A percentile compares a stretch with the other conserved stretches of the same genome.
These are phyloP conservation scores for Rhagophthalmus giganteus DNA, from an alignment of 2,888 invertebrate genomes.

Conservation along the genomic window DNA sequence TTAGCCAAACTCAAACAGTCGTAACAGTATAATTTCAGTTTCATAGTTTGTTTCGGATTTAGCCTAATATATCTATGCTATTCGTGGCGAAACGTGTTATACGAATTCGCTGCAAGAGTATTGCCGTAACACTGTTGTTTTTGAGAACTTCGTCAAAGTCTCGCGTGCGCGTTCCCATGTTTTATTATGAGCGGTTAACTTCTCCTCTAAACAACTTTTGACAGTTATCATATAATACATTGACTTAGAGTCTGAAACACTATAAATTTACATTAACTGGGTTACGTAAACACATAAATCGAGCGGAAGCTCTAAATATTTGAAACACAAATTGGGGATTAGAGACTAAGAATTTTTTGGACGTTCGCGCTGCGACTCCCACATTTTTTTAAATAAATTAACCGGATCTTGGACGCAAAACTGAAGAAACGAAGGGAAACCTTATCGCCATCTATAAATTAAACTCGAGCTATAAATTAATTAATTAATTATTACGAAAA, in stretches of 20 bases:
- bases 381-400: no score
- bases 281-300: no score
- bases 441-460: no score
- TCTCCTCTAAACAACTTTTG: conserved; percentile 4
- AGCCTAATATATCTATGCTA: conserved; percentile 39
- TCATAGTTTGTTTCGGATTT: conserved; percentile 45
- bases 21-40: conserved; percentile 41
- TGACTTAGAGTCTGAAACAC: conserved; percentile 1
- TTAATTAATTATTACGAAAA: no score
- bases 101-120: conserved; percentile 10
- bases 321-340: no score
- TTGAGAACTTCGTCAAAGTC: conserved; percentile 18
- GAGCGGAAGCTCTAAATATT: no score
- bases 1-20: conserved; percentile 41
- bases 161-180: conserved; percentile 9
- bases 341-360: no score
- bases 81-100: conserved; percentile 14
- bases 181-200: conserved; percentile 7
- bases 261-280: no score
- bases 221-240: conserved; percentile 4
- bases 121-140: conserved; percentile 17
- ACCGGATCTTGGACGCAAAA: no score
- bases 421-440: no score
- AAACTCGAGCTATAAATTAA: no score
- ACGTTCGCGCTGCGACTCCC: no score